Base-by-base conservation (phyloP, 2,113 vertebrate genomes). In the Ovis canadensis region DNA sequence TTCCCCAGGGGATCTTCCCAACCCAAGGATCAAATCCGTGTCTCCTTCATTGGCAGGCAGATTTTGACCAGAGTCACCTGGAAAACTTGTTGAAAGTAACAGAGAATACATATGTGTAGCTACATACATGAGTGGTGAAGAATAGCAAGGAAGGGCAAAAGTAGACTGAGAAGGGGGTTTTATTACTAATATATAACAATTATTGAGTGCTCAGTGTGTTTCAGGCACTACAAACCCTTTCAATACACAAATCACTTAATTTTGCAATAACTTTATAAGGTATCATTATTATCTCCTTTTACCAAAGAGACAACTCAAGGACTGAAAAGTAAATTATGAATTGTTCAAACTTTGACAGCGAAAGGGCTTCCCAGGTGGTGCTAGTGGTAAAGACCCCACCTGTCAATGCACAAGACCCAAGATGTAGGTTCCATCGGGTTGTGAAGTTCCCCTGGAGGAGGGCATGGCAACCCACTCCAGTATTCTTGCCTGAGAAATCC, bases 221-320 rank as follows among this genome's bases (percentile, higher is more conserved):
- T 80, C 7, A 23, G 90, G 40, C 7, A 78, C 48, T 91, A 77
- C 3, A 82, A 92, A 48, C 3, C 40, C 91, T 91, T 87, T 62
- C 57, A 82, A 87, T 48, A 82, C 5, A 71, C 21, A 87, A 36
- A 83, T 90, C 17, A 48, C n/a, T 81, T 87, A 64, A 62, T 94
- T 25, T 94, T 92, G 8, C 36, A 64, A 43, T 67, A 87, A 52
- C 13, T 82, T 6, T 27, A 11, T 77, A 71, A 57, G 33, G 14
- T 50, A 59, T 3, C 48, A 45, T 88, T 88, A 88, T 60, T 64
- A 59, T 10, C 60, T 31, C 52, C 81, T 94, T 54, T 92, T 45
- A 67, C 19, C 27, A 82, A 71, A 71, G 19, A 31, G 67, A 13
- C 10, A 94, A 31, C 43, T 52, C 31, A 64, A 4, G 15, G 17